Evolutionary conservation across 2,113 vertebrate species (phyloP).

Genomic region (Dicentrarchus labrax): DNA sequence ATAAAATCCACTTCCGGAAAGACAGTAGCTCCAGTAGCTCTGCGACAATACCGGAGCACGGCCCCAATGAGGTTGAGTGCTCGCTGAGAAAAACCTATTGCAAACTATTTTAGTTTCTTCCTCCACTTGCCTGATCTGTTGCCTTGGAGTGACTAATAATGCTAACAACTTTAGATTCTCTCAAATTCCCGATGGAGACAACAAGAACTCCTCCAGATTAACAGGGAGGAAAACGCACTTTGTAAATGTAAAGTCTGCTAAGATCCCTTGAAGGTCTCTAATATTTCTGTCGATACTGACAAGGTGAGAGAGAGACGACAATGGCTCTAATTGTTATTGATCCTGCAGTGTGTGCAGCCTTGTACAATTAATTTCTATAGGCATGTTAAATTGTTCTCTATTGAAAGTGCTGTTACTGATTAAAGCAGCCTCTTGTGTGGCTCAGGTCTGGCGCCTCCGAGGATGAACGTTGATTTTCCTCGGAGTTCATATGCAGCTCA

Average conservation of each 20-base stretch:
- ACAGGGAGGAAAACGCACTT: constrained; percentile 1
- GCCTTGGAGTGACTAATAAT: constrained; percentile 34
- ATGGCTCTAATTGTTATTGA: constrained; percentile 62
- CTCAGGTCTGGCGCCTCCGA: constrained; percentile 22
- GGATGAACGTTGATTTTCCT: constrained; percentile 10
- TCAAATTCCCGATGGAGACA: constrained; percentile 16
- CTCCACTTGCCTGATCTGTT: constrained; percentile 31
- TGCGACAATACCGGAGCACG: neutral
- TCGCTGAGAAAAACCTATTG: constrained; percentile 33
- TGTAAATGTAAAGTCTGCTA: constrained; percentile 26
- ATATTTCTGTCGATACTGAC: constrained; percentile 54
- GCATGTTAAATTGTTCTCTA: constrained; percentile 44
- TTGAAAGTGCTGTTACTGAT: constrained; percentile 34
- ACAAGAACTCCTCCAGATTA: constrained; percentile 34
- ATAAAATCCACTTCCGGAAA: constrained; percentile 48
- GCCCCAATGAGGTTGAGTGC: constrained; percentile 21
- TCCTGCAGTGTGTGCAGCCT: constrained; percentile 24
- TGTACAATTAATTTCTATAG: constrained; percentile 53
- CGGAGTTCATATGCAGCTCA: constrained; percentile 62
- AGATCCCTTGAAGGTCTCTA: constrained; percentile 41
- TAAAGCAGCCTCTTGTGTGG: constrained; percentile 31
- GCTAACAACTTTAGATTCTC: constrained; percentile 46
- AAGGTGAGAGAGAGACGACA: constrained; percentile 29
- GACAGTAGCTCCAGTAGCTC: constrained; percentile 8
- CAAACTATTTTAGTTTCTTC: constrained; percentile 41